Percentiles rank a stretch among this genome's conserved stretches.
phyloP scores from a whole-genome alignment of 92 coral and sea anemone species.

The Montipora capitata region DNA sequence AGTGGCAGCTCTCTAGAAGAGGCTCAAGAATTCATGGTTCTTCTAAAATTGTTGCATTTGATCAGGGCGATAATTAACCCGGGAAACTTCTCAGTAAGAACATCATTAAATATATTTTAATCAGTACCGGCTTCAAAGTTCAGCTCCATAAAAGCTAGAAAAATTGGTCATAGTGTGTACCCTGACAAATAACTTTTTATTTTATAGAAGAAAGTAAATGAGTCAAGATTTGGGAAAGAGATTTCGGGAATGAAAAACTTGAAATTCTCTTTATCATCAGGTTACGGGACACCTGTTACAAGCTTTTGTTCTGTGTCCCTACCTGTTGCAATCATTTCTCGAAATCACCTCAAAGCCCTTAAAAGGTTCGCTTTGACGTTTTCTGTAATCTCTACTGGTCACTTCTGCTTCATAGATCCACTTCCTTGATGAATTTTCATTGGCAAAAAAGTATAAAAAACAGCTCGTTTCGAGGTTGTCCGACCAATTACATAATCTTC shows the following conservation, averaged over 20 bases:
- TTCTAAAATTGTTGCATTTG: too few relatives aligned
- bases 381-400: background rate
- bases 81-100: too few relatives aligned
- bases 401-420: background rate
- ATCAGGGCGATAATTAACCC: too few relatives aligned
- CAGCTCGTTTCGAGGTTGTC: background rate
- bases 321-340: slow-evolving; percentile 4
- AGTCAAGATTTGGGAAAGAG: too few relatives aligned
- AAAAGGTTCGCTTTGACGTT: background rate
- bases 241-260: background rate
- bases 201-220: too few relatives aligned
- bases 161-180: too few relatives aligned
- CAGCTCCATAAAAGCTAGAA: too few relatives aligned
- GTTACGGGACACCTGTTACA: slow-evolving; percentile 26
- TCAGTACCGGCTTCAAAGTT: too few relatives aligned
- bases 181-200: too few relatives aligned
- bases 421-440: background rate
- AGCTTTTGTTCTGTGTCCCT: background rate
- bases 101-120: too few relatives aligned
- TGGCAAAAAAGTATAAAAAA: background rate
- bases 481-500: background rate
- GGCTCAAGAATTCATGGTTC: too few relatives aligned
- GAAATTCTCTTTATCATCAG: background rate
- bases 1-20: too few relatives aligned
- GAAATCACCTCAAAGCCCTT: background rate